Conservation (phyloP, 53 echinoderm and acorn worm species). For the Holothuria leucospilota region DNA sequence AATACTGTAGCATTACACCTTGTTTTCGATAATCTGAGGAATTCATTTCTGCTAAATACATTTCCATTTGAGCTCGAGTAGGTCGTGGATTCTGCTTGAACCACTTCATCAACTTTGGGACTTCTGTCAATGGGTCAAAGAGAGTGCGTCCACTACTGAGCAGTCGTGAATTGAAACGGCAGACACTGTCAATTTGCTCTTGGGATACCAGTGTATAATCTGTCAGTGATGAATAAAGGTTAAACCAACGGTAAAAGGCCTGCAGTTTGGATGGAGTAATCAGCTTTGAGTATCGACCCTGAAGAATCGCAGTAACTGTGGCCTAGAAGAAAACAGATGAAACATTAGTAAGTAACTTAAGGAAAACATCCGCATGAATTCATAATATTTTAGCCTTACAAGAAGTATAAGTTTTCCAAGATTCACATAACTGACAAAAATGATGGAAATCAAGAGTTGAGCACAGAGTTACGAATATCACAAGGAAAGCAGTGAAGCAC, state of each 20-base stretch:
- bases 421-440: too few relatives aligned
- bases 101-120: conserved; percentile 89
- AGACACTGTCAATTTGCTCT: conserved; percentile 75
- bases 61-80: conserved; percentile 82
- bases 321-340: conserved; percentile 58
- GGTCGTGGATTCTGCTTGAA: conserved; percentile 91
- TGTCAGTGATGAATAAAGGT: conserved; percentile 89
- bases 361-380: too few relatives aligned
- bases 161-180: conserved; percentile 62
- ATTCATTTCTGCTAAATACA: conserved; percentile 91
- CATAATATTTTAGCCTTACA: too few relatives aligned
- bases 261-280: conserved; percentile 86
- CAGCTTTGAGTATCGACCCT: conserved; percentile 82
- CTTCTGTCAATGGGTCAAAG: conserved; percentile 87
- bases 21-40: conserved; percentile 82
- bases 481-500: too few relatives aligned
- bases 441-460: too few relatives aligned
- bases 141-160: conserved; percentile 81
- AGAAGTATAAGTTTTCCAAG: too few relatives aligned
- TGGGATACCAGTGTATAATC: conserved; percentile 83
- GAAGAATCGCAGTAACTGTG: conserved; percentile 81
- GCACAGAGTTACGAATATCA: too few relatives aligned
- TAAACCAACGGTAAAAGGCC: conserved; percentile 97
- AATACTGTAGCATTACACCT: conserved; percentile 93
- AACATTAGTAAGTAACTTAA: neutral